Evolutionary conservation across 2,888 invertebrate genomes (phyloP), one percentile per base, ranked within the genome.

Genomic region (Rhyacophila evoluta): DNA sequence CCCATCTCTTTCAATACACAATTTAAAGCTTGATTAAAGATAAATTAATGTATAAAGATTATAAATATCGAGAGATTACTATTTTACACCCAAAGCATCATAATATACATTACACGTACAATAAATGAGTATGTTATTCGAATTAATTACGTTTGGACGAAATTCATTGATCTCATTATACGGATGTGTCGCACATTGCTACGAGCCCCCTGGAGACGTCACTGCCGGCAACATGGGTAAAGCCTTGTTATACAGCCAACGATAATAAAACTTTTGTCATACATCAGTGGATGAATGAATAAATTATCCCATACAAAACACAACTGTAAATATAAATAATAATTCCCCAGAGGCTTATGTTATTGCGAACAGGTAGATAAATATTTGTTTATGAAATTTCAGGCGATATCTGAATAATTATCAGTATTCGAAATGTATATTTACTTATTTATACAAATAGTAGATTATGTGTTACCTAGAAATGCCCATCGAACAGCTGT

Each of bases 201-300:
- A 6, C 29, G 4, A 33, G 2, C 6, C 29, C 29, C 29, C 6
- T 6, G 29, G 29, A 6, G 29, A 19, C 25, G 19, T 8, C 55
- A 55, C 5, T 55, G 15, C 55, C 55, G 55, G 19, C 55, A 19
- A 25, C 55, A 55, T 55, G 55, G 19, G 19, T 55, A 55, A 55
- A 55, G 12, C 19, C 19, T 33, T 33, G 29, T 55, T 55, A 55
- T 25, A 55, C 15, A 55, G 2, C 6, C 55, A 55, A 55, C 55
- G 55, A 55, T 25, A 55, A 55, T 55, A 55, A 55, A 55, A 55
- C 55, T 55, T 55, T 55, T 55, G 55, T 55, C 55, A 55, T 25
- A 25, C 55, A 1, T 1, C 55, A 55, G 8, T 55, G 55, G 25
- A 12, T 19, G 19, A 25, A 55, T 55, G 55, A 55, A 55, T 55